Conservation (phyloP, 2,888 invertebrate genomes). For the Philereme vetulata region DNA sequence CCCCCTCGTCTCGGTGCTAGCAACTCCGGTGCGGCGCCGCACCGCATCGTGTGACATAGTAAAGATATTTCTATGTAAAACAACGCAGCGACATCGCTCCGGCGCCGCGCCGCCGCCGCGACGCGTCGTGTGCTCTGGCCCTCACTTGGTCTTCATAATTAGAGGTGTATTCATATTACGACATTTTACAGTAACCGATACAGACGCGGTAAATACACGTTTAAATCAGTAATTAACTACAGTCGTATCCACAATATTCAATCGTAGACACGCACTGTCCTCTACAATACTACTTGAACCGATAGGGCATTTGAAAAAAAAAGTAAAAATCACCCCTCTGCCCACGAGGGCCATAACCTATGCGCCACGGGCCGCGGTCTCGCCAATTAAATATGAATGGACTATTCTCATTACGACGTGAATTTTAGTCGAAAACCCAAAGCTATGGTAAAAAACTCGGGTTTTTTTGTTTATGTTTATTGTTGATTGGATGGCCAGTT, state of each 20-base stretch:
- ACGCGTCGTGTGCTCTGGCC: no score
- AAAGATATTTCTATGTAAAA: no score
- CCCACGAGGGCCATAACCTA: slow-evolving; percentile 75
- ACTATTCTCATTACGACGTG: slow-evolving; percentile 67
- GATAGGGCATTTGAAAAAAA: slow-evolving; percentile 76
- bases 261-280: slow-evolving; percentile 60
- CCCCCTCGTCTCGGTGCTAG: no score
- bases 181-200: no score
- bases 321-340: slow-evolving; percentile 74
- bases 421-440: slow-evolving; percentile 49
- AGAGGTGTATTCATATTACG: no score
- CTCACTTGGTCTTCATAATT: no score
- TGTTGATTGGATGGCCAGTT: slow-evolving; percentile 43
- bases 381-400: slow-evolving; percentile 81
- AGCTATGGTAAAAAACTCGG: slow-evolving; percentile 3
- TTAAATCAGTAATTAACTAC: no score
- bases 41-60: no score
- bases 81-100: no score
- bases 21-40: no score
- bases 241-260: slow-evolving; percentile 45
- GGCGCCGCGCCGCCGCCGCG: no score
- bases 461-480: slow-evolving; percentile 44
- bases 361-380: slow-evolving; percentile 46
- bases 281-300: slow-evolving; percentile 76
- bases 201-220: no score